A percentile compares a stretch with the other conserved stretches of the same genome.
phyloP scores from a whole-genome alignment of 2,113 vertebrate species.

The Perca flavescens region DNA sequence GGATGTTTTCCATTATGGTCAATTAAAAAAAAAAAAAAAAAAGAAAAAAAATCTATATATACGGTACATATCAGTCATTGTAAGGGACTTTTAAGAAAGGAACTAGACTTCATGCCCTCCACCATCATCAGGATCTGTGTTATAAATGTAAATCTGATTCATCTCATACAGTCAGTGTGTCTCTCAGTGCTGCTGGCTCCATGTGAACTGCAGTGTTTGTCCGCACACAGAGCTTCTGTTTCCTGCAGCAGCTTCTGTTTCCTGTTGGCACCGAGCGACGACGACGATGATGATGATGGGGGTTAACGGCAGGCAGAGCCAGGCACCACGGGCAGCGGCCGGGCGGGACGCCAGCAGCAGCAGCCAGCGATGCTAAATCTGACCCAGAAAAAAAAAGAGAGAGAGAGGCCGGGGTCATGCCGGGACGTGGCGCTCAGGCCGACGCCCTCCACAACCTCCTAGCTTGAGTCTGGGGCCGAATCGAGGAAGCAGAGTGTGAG shows the following conservation, averaged over 20 bases:
- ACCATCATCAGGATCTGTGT: neutral
- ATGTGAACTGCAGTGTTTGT: conserved; percentile 37
- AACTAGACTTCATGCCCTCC: neutral
- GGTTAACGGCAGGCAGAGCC: conserved; percentile 41
- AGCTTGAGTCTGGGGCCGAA: conserved; percentile 2
- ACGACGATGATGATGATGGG: conserved; percentile 23
- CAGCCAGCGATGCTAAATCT: conserved; percentile 35
- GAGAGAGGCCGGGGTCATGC: conserved; percentile 23
- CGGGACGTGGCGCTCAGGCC: conserved; percentile 11
- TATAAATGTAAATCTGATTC: neutral
- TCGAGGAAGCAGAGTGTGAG: conserved; percentile 9
- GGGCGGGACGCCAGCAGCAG: conserved; percentile 33
- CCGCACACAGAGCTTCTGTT: conserved; percentile 54
- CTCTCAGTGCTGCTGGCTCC: neutral
- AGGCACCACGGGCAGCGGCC: conserved; percentile 35
- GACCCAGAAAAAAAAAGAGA: conserved; percentile 16
- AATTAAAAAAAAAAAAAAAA: too few species aligned
- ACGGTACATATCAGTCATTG: neutral
- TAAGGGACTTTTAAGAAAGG: neutral
- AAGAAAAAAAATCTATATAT: too few species aligned
- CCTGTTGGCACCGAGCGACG: conserved; percentile 28
- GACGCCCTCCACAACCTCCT: conserved; percentile 1
- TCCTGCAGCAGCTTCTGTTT: conserved; percentile 47
- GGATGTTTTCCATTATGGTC: too few species aligned
- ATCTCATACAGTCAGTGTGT: neutral